Base-by-base conservation (phyloP, 2,113 vertebrate genomes). In the Dinomys branickii region DNA sequence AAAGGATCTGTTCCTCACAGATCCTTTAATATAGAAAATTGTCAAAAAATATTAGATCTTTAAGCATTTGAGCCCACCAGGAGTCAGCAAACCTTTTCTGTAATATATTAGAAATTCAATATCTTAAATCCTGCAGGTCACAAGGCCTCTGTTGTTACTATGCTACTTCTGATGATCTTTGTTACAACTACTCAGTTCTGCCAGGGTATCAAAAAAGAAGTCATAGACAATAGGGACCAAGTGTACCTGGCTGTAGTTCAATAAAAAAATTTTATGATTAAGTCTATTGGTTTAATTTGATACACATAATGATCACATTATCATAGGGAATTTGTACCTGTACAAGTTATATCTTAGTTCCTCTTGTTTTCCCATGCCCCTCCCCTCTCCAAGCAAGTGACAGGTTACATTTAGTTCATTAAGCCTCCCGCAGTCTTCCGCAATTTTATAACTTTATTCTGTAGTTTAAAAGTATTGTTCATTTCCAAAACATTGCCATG, bases 381-480 rank as follows among this genome's bases (percentile, higher is more conserved):
- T 69, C 35, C 35, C 67, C 67, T 69, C 35, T 69, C 67, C 67
- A 38, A 95, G 20, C 33, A 90, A 12, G 9, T 38, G 28, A 58
- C 17, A 56, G 50, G 35, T 41, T 94, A 35, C 30, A 86, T 44
- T 58, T 88, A 80, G 33, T 58, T 47, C 59, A n/a, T 58, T 83
- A 52, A 65, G 35, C 12, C 33, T 78, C 24, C 35, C 44, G 9
- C 5, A 67, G 56, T 28, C 6, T 61, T 75, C 28, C 54, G 22
- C 16, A 94, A 33, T 89, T 95, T 89, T 88, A 30, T 73, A 52
- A 4, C 2, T 78, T 94, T 94, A 90, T 77, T 63, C 69, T 69
- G 83, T 61, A 85, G 56, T 69, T 93, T 92, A 22, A 87, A 94
- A 96, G 93, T 65, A 81, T 41, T 88, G 28, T 50, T 38, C 63